Percentiles rank a stretch among this genome's conserved stretches.
Conservation (phyloP, 2,113 vertebrate species). For the Oenanthe melanoleuca region DNA sequence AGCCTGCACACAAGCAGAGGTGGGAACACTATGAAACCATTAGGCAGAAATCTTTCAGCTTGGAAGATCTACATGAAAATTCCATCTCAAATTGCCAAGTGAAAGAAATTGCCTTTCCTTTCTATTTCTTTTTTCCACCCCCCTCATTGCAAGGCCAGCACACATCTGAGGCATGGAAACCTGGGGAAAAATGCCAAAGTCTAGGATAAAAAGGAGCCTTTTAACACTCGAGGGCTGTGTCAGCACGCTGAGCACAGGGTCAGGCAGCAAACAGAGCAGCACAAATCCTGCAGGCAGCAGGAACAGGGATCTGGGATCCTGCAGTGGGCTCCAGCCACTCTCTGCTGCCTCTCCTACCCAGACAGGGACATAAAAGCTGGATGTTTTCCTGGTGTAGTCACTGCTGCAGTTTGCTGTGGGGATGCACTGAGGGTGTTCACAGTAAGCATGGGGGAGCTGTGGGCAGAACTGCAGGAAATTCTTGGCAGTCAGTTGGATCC, state of each 20-base stretch:
- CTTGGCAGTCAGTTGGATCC: not conserved
- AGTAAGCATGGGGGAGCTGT: not conserved
- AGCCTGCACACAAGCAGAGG: not conserved
- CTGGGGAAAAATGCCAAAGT: not conserved
- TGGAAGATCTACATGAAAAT: not conserved
- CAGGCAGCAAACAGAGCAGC: fast-evolving
- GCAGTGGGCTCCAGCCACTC: fast-evolving
- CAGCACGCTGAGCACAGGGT: not conserved
- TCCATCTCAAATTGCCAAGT: not conserved
- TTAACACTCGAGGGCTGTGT: not conserved
- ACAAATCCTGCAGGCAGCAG: not conserved
- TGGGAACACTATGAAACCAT: not conserved
- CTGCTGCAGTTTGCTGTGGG: not conserved
- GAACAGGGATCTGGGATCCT: fast-evolving
- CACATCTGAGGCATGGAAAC: not conserved
- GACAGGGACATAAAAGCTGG: not conserved
- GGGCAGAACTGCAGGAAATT: not conserved
- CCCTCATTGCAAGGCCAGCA: not conserved
- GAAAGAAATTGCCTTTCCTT: not conserved
- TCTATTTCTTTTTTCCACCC: fast-evolving
- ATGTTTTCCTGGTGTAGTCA: not conserved
- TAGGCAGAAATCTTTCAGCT: not conserved
- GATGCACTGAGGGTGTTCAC: not conserved
- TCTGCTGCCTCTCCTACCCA: not conserved
- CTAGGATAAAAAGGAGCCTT: not conserved